These are phyloP conservation scores for Hoplodrina ambigua DNA, from an alignment of 2,888 invertebrate genomes.

Conservation along the genomic window DNA sequence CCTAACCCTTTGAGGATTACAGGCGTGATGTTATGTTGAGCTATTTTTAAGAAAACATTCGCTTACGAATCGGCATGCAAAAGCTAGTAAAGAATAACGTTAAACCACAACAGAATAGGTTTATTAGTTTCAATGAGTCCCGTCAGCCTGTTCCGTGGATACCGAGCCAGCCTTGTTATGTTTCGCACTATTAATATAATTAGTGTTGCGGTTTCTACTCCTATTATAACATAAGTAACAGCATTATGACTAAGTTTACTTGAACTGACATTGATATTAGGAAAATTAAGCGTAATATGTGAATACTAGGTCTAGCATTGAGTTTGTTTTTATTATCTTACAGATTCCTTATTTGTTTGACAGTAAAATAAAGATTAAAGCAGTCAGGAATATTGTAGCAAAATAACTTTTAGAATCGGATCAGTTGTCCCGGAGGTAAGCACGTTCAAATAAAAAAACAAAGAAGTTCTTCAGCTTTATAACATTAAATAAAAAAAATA, in stretches of 20 bases:
- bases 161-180: constrained; percentile 31
- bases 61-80: too few species aligned
- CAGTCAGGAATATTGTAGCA: too few species aligned
- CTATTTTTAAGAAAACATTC: too few species aligned
- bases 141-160: not conserved
- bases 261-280: constrained; percentile 16
- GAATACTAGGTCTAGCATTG: not conserved
- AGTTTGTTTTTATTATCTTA: too few species aligned
- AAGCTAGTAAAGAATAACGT: not conserved
- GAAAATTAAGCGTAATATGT: constrained; percentile 11
- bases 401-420: too few species aligned
- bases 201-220: constrained; percentile 46
- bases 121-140: not conserved
- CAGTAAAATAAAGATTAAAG: too few species aligned
- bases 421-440: too few species aligned
- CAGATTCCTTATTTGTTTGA: not conserved
- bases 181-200: constrained; percentile 49
- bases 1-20: too few species aligned
- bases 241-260: constrained; percentile 41
- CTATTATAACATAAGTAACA: constrained; percentile 37
- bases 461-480: too few species aligned
- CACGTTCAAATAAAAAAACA: too few species aligned
- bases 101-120: constrained; percentile 1
- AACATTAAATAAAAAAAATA: too few species aligned
- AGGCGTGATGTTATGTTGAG: too few species aligned